Percentiles rank a stretch among this genome's conserved stretches.
Evolutionary conservation across 2,797 vertebrate genomes (phyloP).

Genomic region (Rhabdomys pumilio): DNA sequence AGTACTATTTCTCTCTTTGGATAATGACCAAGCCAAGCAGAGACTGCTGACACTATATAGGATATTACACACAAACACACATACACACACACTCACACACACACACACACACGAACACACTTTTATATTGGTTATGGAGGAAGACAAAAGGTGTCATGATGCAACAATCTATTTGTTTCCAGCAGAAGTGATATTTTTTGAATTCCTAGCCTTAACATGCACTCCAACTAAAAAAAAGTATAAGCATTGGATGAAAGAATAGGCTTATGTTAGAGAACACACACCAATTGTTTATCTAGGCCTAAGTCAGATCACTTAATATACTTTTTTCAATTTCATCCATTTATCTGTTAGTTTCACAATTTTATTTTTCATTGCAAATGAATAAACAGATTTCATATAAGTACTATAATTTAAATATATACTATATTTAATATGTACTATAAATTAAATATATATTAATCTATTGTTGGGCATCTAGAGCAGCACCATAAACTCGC

Average conservation of each 20-base stretch:
- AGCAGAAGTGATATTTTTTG: background rate
- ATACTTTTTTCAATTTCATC: background rate
- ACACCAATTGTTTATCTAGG: background rate
- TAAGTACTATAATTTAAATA: background rate
- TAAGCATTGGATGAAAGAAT: background rate
- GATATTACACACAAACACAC: background rate
- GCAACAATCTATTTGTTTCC: background rate
- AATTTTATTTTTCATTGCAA: background rate
- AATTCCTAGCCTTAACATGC: background rate
- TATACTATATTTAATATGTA: too few species aligned
- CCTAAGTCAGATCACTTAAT: background rate
- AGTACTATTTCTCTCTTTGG: background rate
- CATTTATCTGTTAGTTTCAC: background rate
- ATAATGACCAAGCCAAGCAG: background rate
- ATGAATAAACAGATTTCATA: background rate
- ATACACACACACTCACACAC: too few species aligned
- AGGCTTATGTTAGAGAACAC: background rate
- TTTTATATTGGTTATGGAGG: too few species aligned
- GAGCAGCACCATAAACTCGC: background rate
- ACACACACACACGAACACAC: too few species aligned
- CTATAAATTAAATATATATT: background rate
- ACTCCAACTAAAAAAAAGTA: background rate
- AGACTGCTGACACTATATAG: background rate
- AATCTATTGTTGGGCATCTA: background rate
- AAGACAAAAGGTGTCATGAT: too few species aligned